phyloP scores from a whole-genome alignment of 2,113 vertebrate genomes.

The Acanthisitta chloris region DNA sequence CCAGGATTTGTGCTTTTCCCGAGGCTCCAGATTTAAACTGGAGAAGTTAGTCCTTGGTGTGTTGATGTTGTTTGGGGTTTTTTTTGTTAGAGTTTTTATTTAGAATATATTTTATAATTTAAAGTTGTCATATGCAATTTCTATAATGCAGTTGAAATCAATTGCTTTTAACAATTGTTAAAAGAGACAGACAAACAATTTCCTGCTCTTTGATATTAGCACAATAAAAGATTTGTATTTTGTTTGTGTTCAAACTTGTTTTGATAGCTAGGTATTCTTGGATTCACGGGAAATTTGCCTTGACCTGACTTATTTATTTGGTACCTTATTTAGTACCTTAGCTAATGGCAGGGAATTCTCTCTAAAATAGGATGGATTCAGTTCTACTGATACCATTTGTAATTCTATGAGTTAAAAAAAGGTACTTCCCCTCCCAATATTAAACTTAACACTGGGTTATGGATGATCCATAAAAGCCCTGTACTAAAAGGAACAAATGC shows the following conservation, averaged over 20 bases:
- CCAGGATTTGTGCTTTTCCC: not conserved
- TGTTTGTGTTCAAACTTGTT: not conserved
- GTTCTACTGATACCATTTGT: not conserved
- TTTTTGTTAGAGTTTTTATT: not conserved
- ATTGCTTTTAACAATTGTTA: not conserved
- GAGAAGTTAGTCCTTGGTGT: not conserved
- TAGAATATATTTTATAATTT: not conserved
- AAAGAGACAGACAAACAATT: not conserved
- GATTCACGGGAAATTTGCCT: not conserved
- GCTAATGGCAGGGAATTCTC: not conserved
- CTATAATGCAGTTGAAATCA: not conserved
- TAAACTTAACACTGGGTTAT: not conserved
- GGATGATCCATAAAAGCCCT: not conserved
- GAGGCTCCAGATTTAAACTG: not conserved
- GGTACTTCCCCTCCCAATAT: rapidly evolving
- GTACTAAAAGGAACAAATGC: not conserved
- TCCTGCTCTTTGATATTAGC: not conserved
- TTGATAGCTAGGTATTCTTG: not conserved
- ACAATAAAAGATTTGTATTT: not conserved
- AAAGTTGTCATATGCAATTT: not conserved
- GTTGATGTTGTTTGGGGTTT: not conserved
- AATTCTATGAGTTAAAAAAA: not conserved
- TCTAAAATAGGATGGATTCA: not conserved
- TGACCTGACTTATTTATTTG: not conserved
- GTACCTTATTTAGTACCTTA: not conserved